A percentile compares a stretch with the other conserved stretches of the same genome.
phyloP scores from a whole-genome alignment of 2,113 vertebrate species.

The Xiphophorus maculatus region DNA sequence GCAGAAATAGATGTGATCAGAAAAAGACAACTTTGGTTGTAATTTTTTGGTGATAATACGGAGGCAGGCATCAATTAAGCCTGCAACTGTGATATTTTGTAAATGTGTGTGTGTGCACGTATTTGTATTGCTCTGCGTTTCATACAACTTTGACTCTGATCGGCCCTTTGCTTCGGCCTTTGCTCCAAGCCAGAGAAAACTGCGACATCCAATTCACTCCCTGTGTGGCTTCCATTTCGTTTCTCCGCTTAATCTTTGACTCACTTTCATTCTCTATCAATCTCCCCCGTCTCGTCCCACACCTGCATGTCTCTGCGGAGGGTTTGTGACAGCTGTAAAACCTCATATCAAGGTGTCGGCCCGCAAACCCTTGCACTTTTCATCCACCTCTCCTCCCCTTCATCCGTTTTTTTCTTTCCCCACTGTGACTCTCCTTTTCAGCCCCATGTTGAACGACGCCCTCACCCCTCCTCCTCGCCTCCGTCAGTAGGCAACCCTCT shows the following conservation, averaged over 20 bases:
- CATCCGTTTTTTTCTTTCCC: conserved; percentile 21
- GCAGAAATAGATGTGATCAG: conserved; percentile 25
- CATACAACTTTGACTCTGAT: neutral
- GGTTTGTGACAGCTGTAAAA: conserved; percentile 77
- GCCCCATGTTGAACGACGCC: conserved; percentile 54
- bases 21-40: conserved; percentile 3
- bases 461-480: conserved; percentile 14
- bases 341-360: conserved; percentile 76
- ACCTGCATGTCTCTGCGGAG: conserved; percentile 58
- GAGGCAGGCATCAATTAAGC: neutral
- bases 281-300: conserved; percentile 31
- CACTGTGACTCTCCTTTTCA: conserved; percentile 34
- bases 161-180: neutral
- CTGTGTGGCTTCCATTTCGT: conserved; percentile 3
- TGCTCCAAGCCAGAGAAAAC: conserved; percentile 12
- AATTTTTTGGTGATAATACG: conserved; percentile 23
- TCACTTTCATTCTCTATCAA: conserved; percentile 45
- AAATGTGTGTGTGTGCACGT: neutral
- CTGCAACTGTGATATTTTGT: neutral
- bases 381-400: conserved; percentile 35
- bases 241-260: conserved; percentile 33
- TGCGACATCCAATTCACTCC: conserved; percentile 33
- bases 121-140: neutral
- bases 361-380: conserved; percentile 50
- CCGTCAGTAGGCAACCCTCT: conserved; percentile 22